Evolutionary conservation across 2,113 vertebrate genomes (phyloP), one percentile per base, ranked within the genome.

Genomic region (Proteles cristata): DNA sequence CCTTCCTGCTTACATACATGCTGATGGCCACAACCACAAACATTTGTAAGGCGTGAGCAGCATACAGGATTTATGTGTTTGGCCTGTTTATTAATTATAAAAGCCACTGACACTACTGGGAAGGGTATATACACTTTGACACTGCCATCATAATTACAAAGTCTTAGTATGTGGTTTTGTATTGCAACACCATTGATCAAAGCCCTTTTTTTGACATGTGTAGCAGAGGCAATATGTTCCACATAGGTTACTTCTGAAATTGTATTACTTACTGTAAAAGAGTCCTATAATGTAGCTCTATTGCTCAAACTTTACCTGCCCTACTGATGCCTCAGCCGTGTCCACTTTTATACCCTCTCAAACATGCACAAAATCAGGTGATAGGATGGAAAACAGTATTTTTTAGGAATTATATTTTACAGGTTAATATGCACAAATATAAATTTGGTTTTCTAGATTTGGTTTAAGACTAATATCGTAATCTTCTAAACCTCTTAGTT

Each of bases 161-260:
- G 97, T 98, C 99, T 98, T 98, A 98, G 96, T 98, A 50, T 97
- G 97, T 98, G 97, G 79, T 98, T 98, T 98, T 98, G 95, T 97
- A 85, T 98, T 98, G 96, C 15, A 79, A 96, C 96, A 97, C 93
- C 98, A 99, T 99, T 95, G 33, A 99, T 99, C 98, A 98, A 98
- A 98, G 98, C 97, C 98, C 94, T 58, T 95, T 98, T 98, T 96
- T 97, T 99, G 99, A 98, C 98, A 97, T 95, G 97, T 98, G 98
- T 97, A 97, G 97, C 98, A 98, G 97, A 98, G 95, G 98, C 98
- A 98, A 98, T 98, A 98, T 98, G 98, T 98, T 99, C 98, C 98
- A 77, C 98, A 98, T 55, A 98, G 97, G 98, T 98, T 99, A 98
- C 98, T 99, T 98, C 98, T 98, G 97, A 98, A 98, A 98, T 98